Percentiles rank a stretch among this genome's conserved stretches.
Conservation (phyloP, 2,113 vertebrate species). For the Murina feae region DNA sequence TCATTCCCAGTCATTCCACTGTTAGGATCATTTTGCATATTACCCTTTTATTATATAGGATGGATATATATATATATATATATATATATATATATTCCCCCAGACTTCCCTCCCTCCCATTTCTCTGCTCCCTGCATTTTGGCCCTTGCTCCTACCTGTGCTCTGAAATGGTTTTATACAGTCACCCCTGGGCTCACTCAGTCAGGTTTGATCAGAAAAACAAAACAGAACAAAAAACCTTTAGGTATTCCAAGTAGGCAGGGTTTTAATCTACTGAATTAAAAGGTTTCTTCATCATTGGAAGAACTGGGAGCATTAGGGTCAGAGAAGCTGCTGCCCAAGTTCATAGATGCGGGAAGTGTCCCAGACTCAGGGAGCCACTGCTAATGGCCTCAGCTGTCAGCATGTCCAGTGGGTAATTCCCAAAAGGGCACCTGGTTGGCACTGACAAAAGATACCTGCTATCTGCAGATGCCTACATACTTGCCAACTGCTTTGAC, state of each 20-base stretch:
- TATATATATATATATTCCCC: not conserved
- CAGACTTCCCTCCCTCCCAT: not conserved
- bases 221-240: not conserved
- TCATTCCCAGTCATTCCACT: no score
- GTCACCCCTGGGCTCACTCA: not conserved
- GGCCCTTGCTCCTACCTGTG: not conserved
- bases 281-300: not conserved
- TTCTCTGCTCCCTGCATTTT: not conserved
- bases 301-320: not conserved
- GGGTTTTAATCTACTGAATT: not conserved
- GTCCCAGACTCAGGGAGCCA: not conserved
- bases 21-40: no score
- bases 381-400: not conserved
- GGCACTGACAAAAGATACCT: not conserved
- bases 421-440: not conserved
- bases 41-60: no score
- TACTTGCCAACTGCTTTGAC: not conserved
- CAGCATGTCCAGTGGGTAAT: not conserved
- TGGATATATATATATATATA: not conserved
- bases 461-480: not conserved
- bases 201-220: not conserved
- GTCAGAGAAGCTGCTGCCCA: not conserved
- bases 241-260: not conserved
- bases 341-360: not conserved
- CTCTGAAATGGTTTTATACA: not conserved